Evolutionary conservation across 1,140 invertebrate genomes (phyloP).

Genomic region (Helicoverpa armigera): DNA sequence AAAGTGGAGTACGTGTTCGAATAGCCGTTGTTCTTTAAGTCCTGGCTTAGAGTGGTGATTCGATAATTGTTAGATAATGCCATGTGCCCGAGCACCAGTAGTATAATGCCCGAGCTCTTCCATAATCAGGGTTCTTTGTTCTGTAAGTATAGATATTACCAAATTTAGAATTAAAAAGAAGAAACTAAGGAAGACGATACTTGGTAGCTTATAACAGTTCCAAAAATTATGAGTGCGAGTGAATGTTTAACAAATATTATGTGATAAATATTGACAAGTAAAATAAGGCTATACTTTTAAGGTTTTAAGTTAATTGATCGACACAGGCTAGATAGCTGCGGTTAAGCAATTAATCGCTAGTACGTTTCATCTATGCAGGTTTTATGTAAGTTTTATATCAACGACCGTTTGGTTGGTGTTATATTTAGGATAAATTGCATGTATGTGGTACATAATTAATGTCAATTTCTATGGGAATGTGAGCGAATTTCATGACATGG

Average conservation of each 20-base stretch:
- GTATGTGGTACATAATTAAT: constrained; percentile 27
- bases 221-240: constrained; percentile 11
- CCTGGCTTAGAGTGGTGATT: constrained; percentile 20
- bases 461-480: constrained; percentile 32
- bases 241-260: constrained; percentile 36
- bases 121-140: constrained; percentile 46
- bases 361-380: constrained; percentile 31
- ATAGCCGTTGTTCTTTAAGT: constrained; percentile 36
- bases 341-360: constrained; percentile 36
- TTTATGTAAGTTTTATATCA: constrained; percentile 27
- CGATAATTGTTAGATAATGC: constrained; percentile 43
- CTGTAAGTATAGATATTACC: constrained; percentile 46
- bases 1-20: constrained; percentile 41
- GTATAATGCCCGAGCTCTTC: constrained; percentile 46
- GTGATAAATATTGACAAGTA: constrained; percentile 42
- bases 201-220: constrained; percentile 36
- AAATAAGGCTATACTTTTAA: constrained; percentile 15
- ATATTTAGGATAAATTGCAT: constrained; percentile 26
- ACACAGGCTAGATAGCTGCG: constrained; percentile 34
- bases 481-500: constrained; percentile 60
- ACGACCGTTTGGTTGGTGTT: constrained; percentile 19
- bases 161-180: constrained; percentile 39
- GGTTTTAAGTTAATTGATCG: constrained; percentile 1
- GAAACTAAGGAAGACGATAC: constrained; percentile 18
- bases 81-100: constrained; percentile 53